Evolutionary conservation across 2,797 vertebrate species (phyloP), one percentile per base, ranked within the genome.

Genomic region (Lates japonicus): DNA sequence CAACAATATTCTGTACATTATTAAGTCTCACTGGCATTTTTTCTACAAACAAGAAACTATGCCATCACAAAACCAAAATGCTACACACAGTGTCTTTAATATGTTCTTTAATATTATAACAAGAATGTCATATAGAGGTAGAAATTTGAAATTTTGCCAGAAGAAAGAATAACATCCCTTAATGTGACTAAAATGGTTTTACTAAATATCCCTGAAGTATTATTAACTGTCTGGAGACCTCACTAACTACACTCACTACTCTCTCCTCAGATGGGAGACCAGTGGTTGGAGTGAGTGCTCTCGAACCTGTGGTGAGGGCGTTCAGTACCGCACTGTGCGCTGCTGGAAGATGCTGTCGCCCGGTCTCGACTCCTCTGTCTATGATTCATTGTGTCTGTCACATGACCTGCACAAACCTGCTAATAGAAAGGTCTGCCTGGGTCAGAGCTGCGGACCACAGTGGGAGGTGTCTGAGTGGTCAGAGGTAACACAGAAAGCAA

Each of bases 261-360:
- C 1, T 17, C 3, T 70, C 4, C n/a, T 49, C 85, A 98, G 97
- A 58, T 98, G 97, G 97, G 97, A 98, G 93, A 97, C 96, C 51
- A 98, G 97, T 39, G 95, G 94, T 0, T 97, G 96, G 97, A 97
- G 97, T 0, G 96, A 97, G 55, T 97, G 97, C 86, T 97, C 97
- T 0, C 93, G 96, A 7, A 97, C 96, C 11, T 97, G 96, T 0
- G 94, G 96, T 0, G 96, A 97, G 76, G 97, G 97, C 1, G 94
- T 94, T 69, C 97, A 97, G 91, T 97, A 95, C 73, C 95, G 97
- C 22, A 96, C 96, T 0, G 97, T 97, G 77, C 97, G 97, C 76
- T 98, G 97, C 92, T 98, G 97, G 97, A 97, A 96, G 90, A 98
- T 98, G 97, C 89, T 98, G 87, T 96, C 96, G 0, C 96, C 96